These are phyloP conservation scores for Lipotes vexillifer DNA, from an alignment of 2,113 vertebrate genomes.

Conservation along the genomic window DNA sequence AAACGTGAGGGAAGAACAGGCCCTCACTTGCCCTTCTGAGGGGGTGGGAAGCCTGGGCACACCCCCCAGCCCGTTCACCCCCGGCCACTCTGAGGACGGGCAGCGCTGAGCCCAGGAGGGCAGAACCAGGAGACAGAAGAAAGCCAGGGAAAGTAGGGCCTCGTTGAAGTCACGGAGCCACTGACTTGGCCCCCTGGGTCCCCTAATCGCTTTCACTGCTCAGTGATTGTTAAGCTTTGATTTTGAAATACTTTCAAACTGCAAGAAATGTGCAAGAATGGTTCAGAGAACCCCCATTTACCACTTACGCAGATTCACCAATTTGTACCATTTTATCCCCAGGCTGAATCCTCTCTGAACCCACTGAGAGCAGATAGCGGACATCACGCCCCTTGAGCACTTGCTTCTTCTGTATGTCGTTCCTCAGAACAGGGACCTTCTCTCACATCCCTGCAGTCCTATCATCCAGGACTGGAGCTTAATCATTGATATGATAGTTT, in stretches of 20 bases:
- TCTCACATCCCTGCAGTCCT: not conserved
- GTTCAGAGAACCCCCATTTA: not conserved
- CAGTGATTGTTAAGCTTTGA: not conserved
- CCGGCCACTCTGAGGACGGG: too few relatives aligned
- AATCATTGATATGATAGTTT: not conserved
- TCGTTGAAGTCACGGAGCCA: accelerated
- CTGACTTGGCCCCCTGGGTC: too few relatives aligned
- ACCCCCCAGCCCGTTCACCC: not conserved
- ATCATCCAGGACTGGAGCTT: not conserved
- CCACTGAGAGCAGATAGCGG: not conserved
- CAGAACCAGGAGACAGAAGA: not conserved
- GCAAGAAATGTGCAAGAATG: not conserved
- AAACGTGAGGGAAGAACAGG: not conserved
- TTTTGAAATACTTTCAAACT: not conserved
- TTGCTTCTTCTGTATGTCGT: not conserved
- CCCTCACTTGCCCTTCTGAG: not conserved
- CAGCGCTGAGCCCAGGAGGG: not conserved
- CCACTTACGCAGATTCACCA: not conserved
- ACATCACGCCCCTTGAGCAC: not conserved
- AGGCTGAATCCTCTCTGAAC: not conserved
- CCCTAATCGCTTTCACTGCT: not conserved
- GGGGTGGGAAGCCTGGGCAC: not conserved
- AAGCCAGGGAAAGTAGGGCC: too few relatives aligned
- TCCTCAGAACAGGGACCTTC: not conserved
- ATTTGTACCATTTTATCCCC: not conserved